These are phyloP conservation scores for Helobdella robusta DNA, from an alignment of 2,888 invertebrate species.

Conservation along the genomic window DNA sequence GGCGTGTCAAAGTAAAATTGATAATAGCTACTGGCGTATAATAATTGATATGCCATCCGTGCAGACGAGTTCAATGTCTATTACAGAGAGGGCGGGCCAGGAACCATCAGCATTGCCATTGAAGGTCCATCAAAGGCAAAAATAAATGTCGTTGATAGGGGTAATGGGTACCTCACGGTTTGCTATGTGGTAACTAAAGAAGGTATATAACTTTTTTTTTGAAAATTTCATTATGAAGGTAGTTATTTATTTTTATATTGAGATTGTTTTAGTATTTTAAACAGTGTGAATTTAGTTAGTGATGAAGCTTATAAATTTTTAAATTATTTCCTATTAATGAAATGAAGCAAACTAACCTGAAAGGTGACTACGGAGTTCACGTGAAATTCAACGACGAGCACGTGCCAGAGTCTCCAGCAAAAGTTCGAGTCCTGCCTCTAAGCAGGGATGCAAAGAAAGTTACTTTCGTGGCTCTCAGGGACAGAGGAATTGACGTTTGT, in stretches of 20 bases:
- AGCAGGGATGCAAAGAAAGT: slow-evolving; percentile 85
- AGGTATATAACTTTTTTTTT: slow-evolving; percentile 29
- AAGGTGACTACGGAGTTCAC: slow-evolving; percentile 90
- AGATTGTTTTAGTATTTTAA: too few species aligned
- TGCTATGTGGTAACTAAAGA: slow-evolving; percentile 28
- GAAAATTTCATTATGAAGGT: too few species aligned
- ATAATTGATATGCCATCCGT: not conserved
- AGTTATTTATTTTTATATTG: too few species aligned
- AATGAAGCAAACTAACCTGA: too few species aligned
- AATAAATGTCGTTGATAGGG: slow-evolving; percentile 30
- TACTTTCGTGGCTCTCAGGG: slow-evolving; percentile 44
- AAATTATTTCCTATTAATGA: too few species aligned
- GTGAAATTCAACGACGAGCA: slow-evolving; percentile 96
- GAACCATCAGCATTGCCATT: slow-evolving; percentile 80
- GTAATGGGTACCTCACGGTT: slow-evolving; percentile 33
- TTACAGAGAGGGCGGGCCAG: slow-evolving; percentile 93
- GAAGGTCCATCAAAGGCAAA: slow-evolving; percentile 94
- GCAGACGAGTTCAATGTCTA: slow-evolving; percentile 69
- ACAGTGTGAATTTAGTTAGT: too few species aligned
- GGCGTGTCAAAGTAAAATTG: not conserved
- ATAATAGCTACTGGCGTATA: not conserved
- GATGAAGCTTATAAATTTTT: too few species aligned
- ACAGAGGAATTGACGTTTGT: slow-evolving; percentile 46
- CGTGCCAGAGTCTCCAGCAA: slow-evolving; percentile 95
- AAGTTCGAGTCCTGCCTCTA: slow-evolving; percentile 79